Conservation (phyloP, 2,888 invertebrate genomes). For the Willowsia nigromaculata region DNA sequence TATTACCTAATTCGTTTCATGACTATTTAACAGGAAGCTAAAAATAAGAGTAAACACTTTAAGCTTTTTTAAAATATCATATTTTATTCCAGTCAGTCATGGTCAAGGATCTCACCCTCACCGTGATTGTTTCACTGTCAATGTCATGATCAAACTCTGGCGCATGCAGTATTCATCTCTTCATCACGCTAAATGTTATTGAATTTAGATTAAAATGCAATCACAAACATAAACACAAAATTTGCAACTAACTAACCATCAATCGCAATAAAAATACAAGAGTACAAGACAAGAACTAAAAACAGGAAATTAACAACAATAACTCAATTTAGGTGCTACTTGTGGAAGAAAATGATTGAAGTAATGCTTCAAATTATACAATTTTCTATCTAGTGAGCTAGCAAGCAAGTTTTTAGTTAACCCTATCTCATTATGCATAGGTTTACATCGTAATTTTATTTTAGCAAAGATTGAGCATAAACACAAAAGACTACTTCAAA, state of each 20-base stretch:
- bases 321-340: background rate
- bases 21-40: background rate
- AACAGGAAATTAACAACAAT: background rate
- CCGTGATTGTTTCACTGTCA: slow-evolving; percentile 23
- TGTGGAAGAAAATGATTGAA: no score
- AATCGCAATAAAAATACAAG: no score
- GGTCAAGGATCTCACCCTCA: slow-evolving; percentile 33
- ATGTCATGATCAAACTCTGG: slow-evolving; percentile 57
- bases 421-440: no score
- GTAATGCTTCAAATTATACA: no score
- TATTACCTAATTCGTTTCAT: background rate
- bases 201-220: slow-evolving; percentile 9
- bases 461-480: background rate
- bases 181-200: no score
- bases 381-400: no score
- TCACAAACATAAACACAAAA: background rate
- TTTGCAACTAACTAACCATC: no score
- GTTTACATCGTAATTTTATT: no score
- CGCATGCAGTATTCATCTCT: slow-evolving; percentile 40
- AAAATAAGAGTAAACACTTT: background rate
- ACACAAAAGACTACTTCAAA: background rate
- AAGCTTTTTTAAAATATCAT: slow-evolving; percentile 17
- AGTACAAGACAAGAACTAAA: background rate
- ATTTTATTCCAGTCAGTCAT: background rate
- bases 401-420: no score